phyloP scores from a whole-genome alignment of 1,140 invertebrate species.

The Stenopsyche tienmushanensis region DNA sequence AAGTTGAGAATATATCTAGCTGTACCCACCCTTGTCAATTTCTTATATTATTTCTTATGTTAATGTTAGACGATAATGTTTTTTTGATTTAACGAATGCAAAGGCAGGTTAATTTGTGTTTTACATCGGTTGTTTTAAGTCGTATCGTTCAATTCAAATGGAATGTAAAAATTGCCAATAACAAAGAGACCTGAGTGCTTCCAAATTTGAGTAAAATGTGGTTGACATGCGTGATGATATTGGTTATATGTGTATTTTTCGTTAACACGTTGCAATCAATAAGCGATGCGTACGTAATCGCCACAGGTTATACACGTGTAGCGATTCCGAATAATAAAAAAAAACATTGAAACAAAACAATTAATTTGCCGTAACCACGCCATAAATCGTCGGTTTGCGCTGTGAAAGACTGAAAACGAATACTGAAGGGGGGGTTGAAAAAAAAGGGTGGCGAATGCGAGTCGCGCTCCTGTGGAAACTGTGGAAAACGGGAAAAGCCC shows the following conservation, averaged over 20 bases:
- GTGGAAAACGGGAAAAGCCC: constrained; percentile 15
- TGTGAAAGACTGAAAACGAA: constrained; percentile 37
- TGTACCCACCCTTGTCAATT: no score
- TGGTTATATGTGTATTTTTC: background rate
- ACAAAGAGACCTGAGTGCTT: no score
- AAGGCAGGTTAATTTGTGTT: no score
- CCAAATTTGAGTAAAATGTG: no score
- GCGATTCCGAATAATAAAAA: constrained; percentile 24
- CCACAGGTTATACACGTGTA: constrained; percentile 8
- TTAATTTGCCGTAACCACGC: constrained; percentile 41
- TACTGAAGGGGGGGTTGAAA: constrained; percentile 16
- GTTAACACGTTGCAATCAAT: background rate
- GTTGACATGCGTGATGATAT: no score
- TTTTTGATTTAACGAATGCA: no score
- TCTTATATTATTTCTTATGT: no score
- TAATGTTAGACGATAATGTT: no score
- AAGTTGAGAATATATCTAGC: no score
- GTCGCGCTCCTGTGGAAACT: constrained; percentile 1
- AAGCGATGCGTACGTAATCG: background rate
- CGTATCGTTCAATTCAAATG: no score
- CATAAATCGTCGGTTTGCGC: constrained; percentile 39
- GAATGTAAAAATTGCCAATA: no score
- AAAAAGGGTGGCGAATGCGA: constrained; percentile 19
- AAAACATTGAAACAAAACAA: constrained; percentile 40
- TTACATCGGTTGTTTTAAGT: no score